phyloP scores from a whole-genome alignment of 1,140 invertebrate genomes.

The Nymphalis io region DNA sequence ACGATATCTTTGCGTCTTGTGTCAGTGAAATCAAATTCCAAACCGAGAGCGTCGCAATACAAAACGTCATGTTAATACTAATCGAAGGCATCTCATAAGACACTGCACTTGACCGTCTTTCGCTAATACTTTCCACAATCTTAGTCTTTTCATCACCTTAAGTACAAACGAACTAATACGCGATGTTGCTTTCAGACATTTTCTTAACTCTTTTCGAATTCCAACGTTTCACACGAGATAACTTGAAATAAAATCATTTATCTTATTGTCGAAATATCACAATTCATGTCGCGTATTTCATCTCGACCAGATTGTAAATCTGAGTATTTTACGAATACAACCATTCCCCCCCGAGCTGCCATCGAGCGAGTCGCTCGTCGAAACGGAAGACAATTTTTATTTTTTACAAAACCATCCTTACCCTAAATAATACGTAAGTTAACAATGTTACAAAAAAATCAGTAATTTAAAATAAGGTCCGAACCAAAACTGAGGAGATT shows the following conservation, averaged over 20 bases:
- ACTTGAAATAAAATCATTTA: constrained; percentile 29
- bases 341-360: constrained; percentile 43
- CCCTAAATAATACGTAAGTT: constrained; percentile 42
- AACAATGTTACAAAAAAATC: constrained; percentile 51
- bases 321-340: constrained; percentile 20
- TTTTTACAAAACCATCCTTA: constrained; percentile 30
- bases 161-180: constrained; percentile 55
- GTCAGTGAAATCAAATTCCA: neutral
- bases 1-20: neutral
- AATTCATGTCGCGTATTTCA: constrained; percentile 40
- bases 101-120: constrained; percentile 38
- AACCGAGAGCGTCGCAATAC: constrained; percentile 36
- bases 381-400: constrained; percentile 61
- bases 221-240: neutral
- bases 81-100: constrained; percentile 61
- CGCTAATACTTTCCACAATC: constrained; percentile 57
- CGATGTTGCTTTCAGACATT: constrained; percentile 4
- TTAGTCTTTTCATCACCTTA: constrained; percentile 66
- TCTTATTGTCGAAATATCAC: constrained; percentile 73
- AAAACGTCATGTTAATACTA: constrained; percentile 62
- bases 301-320: constrained; percentile 15
- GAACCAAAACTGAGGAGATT: constrained; percentile 43
- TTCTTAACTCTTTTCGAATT: neutral
- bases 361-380: constrained; percentile 45
- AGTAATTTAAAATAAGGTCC: constrained; percentile 33